These are phyloP conservation scores for Ciconia stormi DNA, from an alignment of 2,113 vertebrate species.

Conservation along the genomic window DNA sequence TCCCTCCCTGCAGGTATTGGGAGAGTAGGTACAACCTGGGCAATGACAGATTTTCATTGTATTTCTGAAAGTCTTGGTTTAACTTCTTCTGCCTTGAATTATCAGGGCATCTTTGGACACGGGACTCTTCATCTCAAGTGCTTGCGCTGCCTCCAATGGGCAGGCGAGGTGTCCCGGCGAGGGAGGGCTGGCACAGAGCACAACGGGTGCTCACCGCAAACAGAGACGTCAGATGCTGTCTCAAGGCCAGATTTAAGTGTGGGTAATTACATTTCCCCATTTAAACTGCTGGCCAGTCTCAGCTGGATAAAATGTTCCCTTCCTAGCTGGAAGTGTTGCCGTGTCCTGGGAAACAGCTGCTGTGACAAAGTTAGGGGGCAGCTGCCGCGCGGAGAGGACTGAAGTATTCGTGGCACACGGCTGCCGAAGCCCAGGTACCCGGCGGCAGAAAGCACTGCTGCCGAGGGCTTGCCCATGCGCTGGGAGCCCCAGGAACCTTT, in stretches of 20 bases:
- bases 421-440: neutral
- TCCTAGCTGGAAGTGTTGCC: neutral
- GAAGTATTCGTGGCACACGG: neutral
- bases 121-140: neutral
- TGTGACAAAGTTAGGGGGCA: conserved; percentile 27
- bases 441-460: neutral
- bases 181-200: neutral
- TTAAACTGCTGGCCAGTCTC: conserved; percentile 10
- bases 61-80: neutral
- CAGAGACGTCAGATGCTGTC: neutral
- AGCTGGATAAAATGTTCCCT: conserved; percentile 54
- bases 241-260: conserved; percentile 22
- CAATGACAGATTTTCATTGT: neutral
- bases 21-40: neutral
- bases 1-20: neutral
- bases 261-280: conserved; percentile 44
- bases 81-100: neutral
- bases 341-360: conserved; percentile 24
- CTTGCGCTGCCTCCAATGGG: neutral
- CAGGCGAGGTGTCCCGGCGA: fast-evolving
- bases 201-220: fast-evolving
- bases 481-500: neutral
- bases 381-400: neutral
- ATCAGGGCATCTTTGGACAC: neutral
- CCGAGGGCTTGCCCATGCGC: fast-evolving